Evolutionary conservation across 2,113 vertebrate genomes (phyloP).

Genomic region (Poeciliopsis turrubarensis): DNA sequence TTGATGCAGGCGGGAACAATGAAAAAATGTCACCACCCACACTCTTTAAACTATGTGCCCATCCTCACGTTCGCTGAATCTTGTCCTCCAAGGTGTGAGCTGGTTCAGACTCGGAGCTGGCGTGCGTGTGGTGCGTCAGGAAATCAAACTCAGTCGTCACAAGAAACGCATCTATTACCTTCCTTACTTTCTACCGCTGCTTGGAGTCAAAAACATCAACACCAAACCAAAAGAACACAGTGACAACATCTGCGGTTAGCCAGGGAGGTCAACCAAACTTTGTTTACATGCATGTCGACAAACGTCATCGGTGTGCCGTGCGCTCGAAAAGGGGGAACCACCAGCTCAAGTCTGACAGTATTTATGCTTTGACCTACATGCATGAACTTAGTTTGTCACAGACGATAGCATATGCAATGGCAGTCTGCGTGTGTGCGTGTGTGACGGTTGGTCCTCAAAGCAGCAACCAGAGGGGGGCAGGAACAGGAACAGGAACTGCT

Average conservation of each 20-base stretch:
- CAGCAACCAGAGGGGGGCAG: conserved; percentile 31
- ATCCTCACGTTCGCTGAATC: conserved; percentile 45
- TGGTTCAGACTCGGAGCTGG: neutral
- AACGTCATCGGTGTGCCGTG: conserved; percentile 16
- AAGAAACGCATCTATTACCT: neutral
- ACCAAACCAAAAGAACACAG: conserved; percentile 27
- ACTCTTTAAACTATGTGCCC: conserved; percentile 20
- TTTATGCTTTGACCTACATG: conserved; percentile 69
- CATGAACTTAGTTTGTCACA: conserved; percentile 36
- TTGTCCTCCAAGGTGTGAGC: conserved; percentile 38
- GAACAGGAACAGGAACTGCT: conserved; percentile 73
- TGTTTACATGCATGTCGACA: conserved; percentile 67
- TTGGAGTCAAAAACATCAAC: conserved; percentile 33
- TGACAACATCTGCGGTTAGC: conserved; percentile 52
- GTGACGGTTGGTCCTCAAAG: conserved; percentile 40
- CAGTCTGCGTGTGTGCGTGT: conserved; percentile 3
- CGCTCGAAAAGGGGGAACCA: conserved; percentile 59
- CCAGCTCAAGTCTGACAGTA: conserved; percentile 44
- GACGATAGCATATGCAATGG: conserved; percentile 24
- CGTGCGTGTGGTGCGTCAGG: neutral
- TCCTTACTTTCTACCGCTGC: conserved; percentile 24
- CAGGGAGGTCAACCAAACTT: conserved; percentile 46
- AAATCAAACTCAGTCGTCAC: neutral
- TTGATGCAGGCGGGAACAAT: conserved; percentile 28
- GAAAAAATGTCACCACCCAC: conserved; percentile 48